These are phyloP conservation scores for Junonia oenone DNA, from an alignment of 2,888 invertebrate species.

Conservation along the genomic window DNA sequence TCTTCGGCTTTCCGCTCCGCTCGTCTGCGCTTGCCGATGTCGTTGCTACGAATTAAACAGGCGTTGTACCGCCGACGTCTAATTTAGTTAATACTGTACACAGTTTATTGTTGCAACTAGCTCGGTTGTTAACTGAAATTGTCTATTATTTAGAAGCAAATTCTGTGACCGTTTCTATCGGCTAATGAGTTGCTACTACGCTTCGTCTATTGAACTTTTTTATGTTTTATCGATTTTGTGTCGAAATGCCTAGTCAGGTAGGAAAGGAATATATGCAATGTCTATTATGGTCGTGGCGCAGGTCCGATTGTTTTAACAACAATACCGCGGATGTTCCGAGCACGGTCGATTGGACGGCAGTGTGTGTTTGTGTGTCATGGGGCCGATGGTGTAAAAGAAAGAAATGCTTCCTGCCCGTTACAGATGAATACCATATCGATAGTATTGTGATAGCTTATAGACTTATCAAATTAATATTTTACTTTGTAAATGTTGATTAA, in stretches of 20 bases:
- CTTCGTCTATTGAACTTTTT: neutral
- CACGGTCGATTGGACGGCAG: slow-evolving; percentile 55
- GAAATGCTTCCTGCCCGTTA: slow-evolving; percentile 41
- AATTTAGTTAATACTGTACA: slow-evolving; percentile 39
- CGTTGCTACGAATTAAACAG: slow-evolving; percentile 33
- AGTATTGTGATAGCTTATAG: neutral
- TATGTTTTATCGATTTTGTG: neutral
- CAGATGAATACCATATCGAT: slow-evolving; percentile 4
- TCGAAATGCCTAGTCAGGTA: neutral
- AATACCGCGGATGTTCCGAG: slow-evolving; percentile 51
- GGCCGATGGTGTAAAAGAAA: slow-evolving; percentile 55
- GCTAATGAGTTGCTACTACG: slow-evolving; percentile 33
- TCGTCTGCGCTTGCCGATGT: slow-evolving; percentile 60
- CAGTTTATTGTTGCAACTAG: slow-evolving; percentile 9
- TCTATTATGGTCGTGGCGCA: slow-evolving; percentile 5
- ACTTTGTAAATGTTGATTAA: neutral
- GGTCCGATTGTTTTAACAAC: slow-evolving; percentile 52
- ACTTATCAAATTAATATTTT: neutral
- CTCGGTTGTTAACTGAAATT: slow-evolving; percentile 10
- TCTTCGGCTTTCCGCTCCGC: slow-evolving; percentile 66
- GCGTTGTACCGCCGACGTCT: slow-evolving; percentile 38
- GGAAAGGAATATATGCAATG: neutral
- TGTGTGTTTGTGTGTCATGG: slow-evolving; percentile 32
- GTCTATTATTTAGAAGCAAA: slow-evolving; percentile 12
- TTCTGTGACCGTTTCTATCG: neutral